A percentile compares a stretch with the other conserved stretches of the same genome.
phyloP scores from a whole-genome alignment of 2,113 vertebrate genomes.

The Silurus glanis region DNA sequence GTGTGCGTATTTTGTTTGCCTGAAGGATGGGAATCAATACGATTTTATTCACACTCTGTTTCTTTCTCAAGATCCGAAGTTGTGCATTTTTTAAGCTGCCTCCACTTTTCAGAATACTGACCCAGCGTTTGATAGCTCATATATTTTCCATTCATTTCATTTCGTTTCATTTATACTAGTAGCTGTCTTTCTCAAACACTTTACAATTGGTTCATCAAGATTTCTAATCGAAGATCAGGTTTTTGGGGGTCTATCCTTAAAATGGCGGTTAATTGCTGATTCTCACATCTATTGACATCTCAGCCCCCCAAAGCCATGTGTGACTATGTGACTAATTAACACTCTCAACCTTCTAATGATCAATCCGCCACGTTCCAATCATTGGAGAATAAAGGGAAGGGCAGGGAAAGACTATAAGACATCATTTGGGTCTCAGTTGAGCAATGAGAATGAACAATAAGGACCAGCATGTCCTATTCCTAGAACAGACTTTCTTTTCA shows the following conservation, averaged over 20 bases:
- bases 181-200: not conserved
- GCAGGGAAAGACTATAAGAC: not conserved
- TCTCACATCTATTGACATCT: not conserved
- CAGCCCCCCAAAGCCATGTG: not conserved
- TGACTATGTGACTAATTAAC: constrained; percentile 10
- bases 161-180: not conserved
- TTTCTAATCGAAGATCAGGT: not conserved
- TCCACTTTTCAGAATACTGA: not conserved
- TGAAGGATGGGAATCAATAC: constrained; percentile 12
- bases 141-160: not conserved
- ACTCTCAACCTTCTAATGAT: not conserved
- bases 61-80: not conserved
- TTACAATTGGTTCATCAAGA: not conserved
- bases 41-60: constrained; percentile 11
- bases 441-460: not conserved
- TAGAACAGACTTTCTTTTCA: not conserved
- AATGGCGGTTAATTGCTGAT: not conserved
- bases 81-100: not conserved
- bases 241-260: not conserved
- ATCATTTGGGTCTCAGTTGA: not conserved
- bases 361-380: not conserved
- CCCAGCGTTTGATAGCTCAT: not conserved
- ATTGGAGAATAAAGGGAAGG: not conserved
- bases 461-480: not conserved
- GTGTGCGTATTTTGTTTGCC: constrained; percentile 24